These are phyloP conservation scores for Emydocephalus ijimae DNA, from an alignment of 2,113 vertebrate genomes.

Conservation along the genomic window DNA sequence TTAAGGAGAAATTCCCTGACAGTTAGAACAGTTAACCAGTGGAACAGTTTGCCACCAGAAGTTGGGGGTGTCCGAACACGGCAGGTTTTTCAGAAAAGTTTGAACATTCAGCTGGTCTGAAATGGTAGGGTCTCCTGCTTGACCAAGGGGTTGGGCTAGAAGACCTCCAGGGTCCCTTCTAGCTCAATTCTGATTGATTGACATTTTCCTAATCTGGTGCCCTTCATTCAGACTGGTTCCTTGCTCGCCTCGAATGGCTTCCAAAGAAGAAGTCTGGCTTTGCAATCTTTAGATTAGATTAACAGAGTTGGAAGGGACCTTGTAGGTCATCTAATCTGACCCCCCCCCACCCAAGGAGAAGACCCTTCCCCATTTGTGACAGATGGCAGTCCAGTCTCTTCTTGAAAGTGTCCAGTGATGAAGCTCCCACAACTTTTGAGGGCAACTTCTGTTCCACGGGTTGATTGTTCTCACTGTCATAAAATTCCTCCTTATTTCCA, in stretches of 20 bases:
- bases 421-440: too few species aligned
- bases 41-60: not conserved
- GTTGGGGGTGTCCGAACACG: not conserved
- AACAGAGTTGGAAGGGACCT: too few species aligned
- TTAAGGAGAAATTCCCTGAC: not conserved
- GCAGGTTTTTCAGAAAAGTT: not conserved
- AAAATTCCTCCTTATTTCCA: too few species aligned
- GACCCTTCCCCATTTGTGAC: too few species aligned
- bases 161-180: not conserved
- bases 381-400: too few species aligned
- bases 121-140: not conserved
- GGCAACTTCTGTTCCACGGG: too few species aligned
- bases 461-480: too few species aligned
- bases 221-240: not conserved
- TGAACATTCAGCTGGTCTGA: not conserved
- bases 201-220: not conserved
- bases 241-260: not conserved
- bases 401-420: too few species aligned
- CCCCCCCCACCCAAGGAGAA: too few species aligned
- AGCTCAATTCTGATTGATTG: not conserved
- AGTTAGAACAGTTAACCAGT: not conserved
- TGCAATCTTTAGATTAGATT: not conserved
- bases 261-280: not conserved
- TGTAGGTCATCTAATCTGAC: too few species aligned
- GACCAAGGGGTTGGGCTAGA: not conserved